phyloP scores from a whole-genome alignment of 53 echinoderm and acorn worm species.

The Echinarachnius parma region DNA sequence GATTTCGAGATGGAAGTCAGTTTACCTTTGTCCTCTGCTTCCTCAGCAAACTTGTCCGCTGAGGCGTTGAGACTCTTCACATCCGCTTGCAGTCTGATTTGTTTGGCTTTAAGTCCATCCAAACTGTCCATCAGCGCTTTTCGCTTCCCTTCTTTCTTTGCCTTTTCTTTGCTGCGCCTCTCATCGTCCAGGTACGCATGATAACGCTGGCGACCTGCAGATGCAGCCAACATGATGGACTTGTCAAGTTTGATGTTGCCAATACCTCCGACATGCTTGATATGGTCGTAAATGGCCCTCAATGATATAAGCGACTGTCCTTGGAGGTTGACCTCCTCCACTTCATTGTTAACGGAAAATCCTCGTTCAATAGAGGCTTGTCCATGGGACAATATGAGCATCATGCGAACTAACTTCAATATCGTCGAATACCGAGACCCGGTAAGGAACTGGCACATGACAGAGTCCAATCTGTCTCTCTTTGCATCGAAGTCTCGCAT shows the following conservation, averaged over 20 bases:
- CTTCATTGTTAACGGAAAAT: conserved; percentile 42
- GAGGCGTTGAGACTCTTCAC: conserved; percentile 44
- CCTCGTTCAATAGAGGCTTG: conserved; percentile 57
- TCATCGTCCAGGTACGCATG: conserved; percentile 38
- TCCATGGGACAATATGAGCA: conserved; percentile 39
- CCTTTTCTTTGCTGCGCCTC: conserved; percentile 24
- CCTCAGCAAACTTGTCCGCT: conserved; percentile 58
- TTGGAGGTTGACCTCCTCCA: conserved; percentile 46
- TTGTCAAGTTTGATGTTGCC: conserved; percentile 29
- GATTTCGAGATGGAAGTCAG: conserved; percentile 51
- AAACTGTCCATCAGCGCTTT: conserved; percentile 47
- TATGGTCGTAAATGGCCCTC: conserved; percentile 53
- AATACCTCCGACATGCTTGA: conserved; percentile 58
- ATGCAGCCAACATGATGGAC: conserved; percentile 32
- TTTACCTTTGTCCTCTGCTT: conserved; percentile 47
- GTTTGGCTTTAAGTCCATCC: conserved; percentile 53
- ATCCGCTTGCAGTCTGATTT: conserved; percentile 46
- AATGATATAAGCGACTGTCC: conserved; percentile 39
- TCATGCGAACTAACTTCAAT: conserved; percentile 36
- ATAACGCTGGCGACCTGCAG: conserved; percentile 38
- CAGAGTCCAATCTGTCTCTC: conserved; percentile 37
- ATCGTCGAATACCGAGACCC: conserved; percentile 12
- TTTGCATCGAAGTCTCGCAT: conserved; percentile 51
- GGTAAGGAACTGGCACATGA: conserved; percentile 22
- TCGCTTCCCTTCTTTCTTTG: conserved; percentile 41